Base-by-base conservation (phyloP, 2,888 invertebrate genomes). In the Silvanus unidentatus region DNA sequence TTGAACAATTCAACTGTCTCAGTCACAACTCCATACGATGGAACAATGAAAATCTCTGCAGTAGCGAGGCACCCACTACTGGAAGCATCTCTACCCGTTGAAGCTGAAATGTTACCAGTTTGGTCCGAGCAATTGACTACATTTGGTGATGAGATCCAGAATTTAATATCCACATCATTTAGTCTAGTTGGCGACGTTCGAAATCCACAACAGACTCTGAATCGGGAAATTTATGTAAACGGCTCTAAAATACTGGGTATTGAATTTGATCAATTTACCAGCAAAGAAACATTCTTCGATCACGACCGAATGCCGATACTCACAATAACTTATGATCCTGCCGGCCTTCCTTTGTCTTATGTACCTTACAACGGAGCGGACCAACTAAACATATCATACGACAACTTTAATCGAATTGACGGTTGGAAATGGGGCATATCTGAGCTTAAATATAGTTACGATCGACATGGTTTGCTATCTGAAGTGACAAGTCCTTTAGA, bases 381-480 rank as follows among this genome's bases (percentile, higher is more conserved):
- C 53, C 81, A 84, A 10, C 77, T 96, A 11, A 94, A 91, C 63
- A 84, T 95, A 60, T 87, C 90, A 2, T 95, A 95, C 65, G 94
- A 94, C 64, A 60, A 59, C 37, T 64, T 64, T 49, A 86, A 93
- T 64, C 81, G 93, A 52, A 82, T 95, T 28, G 88, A 89, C 60
- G 86, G 87, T 16, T 94, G 94, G 93, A 86, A 86, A 64, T 94
- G 94, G 89, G 95, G 94, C 1, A 78, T 79, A 0, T 84, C 84
- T 2, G 88, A 89, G 62, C 82, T 91, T 54, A 82, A 86, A 46
- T 91, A 91, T 63, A 86, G 83, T 49, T 96, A 95, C 66, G 92
- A 94, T 59, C 78, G 86, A 0, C 88, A 90, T 59, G 94, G 95
- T 0, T 78, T 93, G 62, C 73, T 95, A 30, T 86, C 90, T 1